Evolutionary conservation across 2,113 vertebrate genomes (phyloP).

Genomic region (Bufo bufo): DNA sequence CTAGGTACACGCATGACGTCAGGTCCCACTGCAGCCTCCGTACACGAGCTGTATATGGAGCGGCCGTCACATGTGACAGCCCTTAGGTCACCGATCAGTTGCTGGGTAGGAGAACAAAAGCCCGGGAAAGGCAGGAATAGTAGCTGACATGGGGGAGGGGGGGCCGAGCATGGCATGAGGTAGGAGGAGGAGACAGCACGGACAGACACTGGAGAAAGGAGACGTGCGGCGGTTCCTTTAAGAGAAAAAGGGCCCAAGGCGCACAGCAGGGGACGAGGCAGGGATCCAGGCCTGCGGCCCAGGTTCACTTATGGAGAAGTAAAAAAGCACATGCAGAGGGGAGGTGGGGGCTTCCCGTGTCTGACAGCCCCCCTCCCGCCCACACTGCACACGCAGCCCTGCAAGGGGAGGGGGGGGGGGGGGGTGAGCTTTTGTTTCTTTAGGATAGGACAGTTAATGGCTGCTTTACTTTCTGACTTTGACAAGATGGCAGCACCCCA

Average conservation of each 20-base stretch:
- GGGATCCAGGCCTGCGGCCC: not conserved
- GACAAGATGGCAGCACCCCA: conserved; percentile 57
- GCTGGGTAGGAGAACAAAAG: conserved; percentile 42
- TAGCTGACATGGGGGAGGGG: conserved; percentile 31
- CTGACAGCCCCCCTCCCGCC: conserved; percentile 35
- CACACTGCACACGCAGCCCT: conserved; percentile 52
- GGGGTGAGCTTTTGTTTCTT: conserved; percentile 57
- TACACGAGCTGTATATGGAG: not conserved
- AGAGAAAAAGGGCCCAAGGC: not conserved
- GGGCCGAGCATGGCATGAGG: not conserved
- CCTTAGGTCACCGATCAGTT: conserved; percentile 41
- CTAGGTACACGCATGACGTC: not conserved
- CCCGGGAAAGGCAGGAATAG: conserved; percentile 27
- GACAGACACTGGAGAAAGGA: not conserved
- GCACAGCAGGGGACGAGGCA: not conserved
- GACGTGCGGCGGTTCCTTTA: not conserved
- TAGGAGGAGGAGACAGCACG: conserved; percentile 11
- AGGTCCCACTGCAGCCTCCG: not conserved
- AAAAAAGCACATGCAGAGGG: conserved; percentile 7
- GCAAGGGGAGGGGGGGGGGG: conserved; percentile 12
- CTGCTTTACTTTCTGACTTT: conserved; percentile 54
- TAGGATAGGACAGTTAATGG: conserved; percentile 57
- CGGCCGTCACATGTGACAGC: conserved; percentile 23
- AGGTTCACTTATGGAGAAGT: not conserved
- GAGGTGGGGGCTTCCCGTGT: conserved; percentile 33